Evolutionary conservation across 2,113 vertebrate genomes (phyloP).

Genomic region (Neoarius graeffei): DNA sequence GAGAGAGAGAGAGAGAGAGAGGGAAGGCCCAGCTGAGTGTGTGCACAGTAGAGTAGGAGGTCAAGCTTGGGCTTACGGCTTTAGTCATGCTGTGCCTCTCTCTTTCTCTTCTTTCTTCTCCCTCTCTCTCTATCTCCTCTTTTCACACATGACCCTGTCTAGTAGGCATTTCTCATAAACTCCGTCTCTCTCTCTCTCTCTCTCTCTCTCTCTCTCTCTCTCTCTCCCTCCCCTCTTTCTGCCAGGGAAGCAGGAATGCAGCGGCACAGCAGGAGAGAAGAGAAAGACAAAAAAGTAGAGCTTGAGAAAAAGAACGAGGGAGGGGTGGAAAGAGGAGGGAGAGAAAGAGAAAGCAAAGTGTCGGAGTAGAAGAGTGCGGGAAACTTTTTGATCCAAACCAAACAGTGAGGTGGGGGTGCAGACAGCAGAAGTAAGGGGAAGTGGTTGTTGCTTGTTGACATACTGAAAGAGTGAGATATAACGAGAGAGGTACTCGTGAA

Average conservation of each 20-base stretch:
- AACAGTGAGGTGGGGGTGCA: constrained; percentile 41
- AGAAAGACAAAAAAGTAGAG: constrained; percentile 37
- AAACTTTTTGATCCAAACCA: constrained; percentile 27
- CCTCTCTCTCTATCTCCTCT: constrained; percentile 5
- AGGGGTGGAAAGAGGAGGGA: constrained; percentile 31
- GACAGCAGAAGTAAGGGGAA: constrained; percentile 40
- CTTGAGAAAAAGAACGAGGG: constrained; percentile 44
- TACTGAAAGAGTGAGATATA: neutral
- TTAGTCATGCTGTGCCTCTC: constrained; percentile 66
- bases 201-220: constrained; percentile 16
- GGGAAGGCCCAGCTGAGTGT: constrained; percentile 70
- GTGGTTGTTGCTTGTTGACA: constrained; percentile 43
- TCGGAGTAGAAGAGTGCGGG: constrained; percentile 23
- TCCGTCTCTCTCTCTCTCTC: constrained; percentile 11
- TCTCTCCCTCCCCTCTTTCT: constrained; percentile 26
- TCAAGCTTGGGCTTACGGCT: constrained; percentile 71
- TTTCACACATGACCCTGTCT: constrained; percentile 29
- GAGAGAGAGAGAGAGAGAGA: constrained; percentile 68
- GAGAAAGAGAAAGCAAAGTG: constrained; percentile 38
- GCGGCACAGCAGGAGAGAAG: constrained; percentile 57
- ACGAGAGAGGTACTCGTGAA: neutral
- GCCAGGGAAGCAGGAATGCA: constrained; percentile 54
- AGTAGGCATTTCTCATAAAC: constrained; percentile 44
- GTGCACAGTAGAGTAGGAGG: constrained; percentile 72
- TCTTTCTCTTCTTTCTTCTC: neutral